These are phyloP conservation scores for Eutolmus rufibarbis DNA, from an alignment of 2,888 invertebrate species.

Conservation along the genomic window DNA sequence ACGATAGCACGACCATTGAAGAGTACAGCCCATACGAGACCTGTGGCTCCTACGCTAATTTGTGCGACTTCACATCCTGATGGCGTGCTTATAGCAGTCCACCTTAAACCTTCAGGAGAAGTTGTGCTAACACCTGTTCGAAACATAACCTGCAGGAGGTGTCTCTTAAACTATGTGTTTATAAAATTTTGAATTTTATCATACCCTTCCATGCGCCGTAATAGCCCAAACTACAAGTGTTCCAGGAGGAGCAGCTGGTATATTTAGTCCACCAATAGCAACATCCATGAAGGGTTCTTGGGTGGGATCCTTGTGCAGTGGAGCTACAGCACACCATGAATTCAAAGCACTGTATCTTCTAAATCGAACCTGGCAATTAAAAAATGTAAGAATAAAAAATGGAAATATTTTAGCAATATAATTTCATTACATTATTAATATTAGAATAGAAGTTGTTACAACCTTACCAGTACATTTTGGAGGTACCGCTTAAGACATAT, in stretches of 20 bases:
- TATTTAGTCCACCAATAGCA: conserved; percentile 82
- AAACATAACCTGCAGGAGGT: conserved; percentile 75
- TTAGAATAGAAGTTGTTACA: no score
- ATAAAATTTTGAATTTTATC: background rate
- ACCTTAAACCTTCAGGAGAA: conserved; percentile 87
- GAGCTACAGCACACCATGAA: conserved; percentile 91
- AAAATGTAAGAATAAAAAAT: background rate
- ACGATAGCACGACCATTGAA: conserved; percentile 85
- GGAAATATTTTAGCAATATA: no score
- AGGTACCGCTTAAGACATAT: no score
- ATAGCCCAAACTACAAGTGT: conserved; percentile 90
- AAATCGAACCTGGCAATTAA: conserved; percentile 65
- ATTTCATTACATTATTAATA: no score
- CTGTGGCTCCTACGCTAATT: conserved; percentile 84
- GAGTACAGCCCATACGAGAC: conserved; percentile 86
- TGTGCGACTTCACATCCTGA: conserved; percentile 83
- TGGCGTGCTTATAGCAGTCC: conserved; percentile 81
- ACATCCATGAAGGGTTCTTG: conserved; percentile 93
- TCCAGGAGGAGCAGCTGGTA: conserved; percentile 79
- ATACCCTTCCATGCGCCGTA: conserved; percentile 86
- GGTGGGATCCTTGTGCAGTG: conserved; percentile 87
- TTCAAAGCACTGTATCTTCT: conserved; percentile 88
- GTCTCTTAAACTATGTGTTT: background rate
- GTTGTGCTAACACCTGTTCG: conserved; percentile 80
- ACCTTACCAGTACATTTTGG: no score